Conservation (phyloP, 2,888 invertebrate species). For the Drosophila infuscata region DNA sequence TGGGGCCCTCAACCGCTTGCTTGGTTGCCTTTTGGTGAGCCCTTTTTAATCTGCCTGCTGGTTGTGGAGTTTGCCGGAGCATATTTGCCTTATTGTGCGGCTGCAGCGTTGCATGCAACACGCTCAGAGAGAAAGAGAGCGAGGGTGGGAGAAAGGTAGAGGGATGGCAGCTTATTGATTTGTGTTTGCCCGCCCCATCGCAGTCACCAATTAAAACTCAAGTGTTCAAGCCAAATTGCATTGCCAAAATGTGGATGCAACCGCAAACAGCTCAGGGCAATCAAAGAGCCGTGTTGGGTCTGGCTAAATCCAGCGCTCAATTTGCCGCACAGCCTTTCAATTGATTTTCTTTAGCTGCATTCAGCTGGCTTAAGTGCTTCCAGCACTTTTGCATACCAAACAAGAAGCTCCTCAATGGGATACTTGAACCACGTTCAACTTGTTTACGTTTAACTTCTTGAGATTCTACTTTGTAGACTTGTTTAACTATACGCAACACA, state of each 20-base stretch:
- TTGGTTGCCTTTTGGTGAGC: conserved; percentile 14
- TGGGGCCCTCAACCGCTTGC: conserved; percentile 35
- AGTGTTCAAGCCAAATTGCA: conserved; percentile 67
- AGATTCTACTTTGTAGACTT: background rate
- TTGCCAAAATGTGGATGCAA: conserved; percentile 41
- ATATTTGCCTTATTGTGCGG: conserved; percentile 28
- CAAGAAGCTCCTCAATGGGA: background rate
- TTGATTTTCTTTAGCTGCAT: conserved; percentile 17
- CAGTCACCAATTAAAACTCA: conserved; percentile 65
- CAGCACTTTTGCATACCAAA: background rate
- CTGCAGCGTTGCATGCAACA: conserved; percentile 54
- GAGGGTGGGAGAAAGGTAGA: too few relatives aligned
- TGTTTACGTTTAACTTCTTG: background rate
- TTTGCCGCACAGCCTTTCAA: conserved; percentile 15
- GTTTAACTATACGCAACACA: background rate
- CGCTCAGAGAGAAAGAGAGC: conserved; percentile 33
- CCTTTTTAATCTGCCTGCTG: conserved; percentile 28
- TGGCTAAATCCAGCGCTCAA: conserved; percentile 14
- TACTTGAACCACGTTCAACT: background rate
- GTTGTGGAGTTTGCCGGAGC: conserved; percentile 7
- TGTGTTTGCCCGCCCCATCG: conserved; percentile 33
- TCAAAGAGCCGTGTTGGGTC: background rate
- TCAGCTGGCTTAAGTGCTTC: background rate
- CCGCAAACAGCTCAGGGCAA: conserved; percentile 24
- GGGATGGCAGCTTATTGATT: conserved; percentile 61